Evolutionary conservation across 2,888 invertebrate genomes (phyloP).

Genomic region (Mactromeris polynyma): DNA sequence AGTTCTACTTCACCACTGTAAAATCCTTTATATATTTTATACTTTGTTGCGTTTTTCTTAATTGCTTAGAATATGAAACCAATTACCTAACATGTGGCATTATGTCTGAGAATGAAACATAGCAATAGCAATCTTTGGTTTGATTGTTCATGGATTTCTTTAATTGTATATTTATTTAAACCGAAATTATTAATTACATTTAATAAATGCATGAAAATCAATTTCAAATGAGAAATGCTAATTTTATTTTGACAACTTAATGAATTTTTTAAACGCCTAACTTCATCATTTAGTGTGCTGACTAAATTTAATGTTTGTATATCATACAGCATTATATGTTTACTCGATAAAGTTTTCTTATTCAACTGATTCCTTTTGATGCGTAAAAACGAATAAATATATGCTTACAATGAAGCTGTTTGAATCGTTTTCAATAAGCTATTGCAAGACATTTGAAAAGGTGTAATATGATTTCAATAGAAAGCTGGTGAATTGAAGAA

Average conservation of each 20-base stretch:
- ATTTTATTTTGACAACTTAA: slow-evolving; percentile 10
- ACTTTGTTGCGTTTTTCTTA: too few relatives aligned
- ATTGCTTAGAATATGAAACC: too few relatives aligned
- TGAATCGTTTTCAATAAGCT: slow-evolving; percentile 56
- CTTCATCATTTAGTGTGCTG: background rate
- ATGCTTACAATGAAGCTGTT: slow-evolving; percentile 52
- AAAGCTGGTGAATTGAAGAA: slow-evolving; percentile 43
- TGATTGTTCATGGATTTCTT: too few relatives aligned
- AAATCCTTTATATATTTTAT: too few relatives aligned
- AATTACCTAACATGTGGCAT: too few relatives aligned
- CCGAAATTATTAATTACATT: background rate
- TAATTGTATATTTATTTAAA: too few relatives aligned
- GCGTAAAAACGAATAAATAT: slow-evolving; percentile 63
- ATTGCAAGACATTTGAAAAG: slow-evolving; percentile 44
- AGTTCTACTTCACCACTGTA: too few relatives aligned
- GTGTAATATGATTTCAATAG: slow-evolving; percentile 28
- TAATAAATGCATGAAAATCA: slow-evolving; percentile 2
- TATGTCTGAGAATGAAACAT: too few relatives aligned
- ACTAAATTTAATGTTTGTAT: background rate
- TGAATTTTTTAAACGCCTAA: background rate
- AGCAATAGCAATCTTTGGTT: too few relatives aligned
- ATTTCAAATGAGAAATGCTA: background rate
- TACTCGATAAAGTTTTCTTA: slow-evolving; percentile 44
- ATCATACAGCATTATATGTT: slow-evolving; percentile 23
- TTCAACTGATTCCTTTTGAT: slow-evolving; percentile 44